phyloP scores from a whole-genome alignment of 2,797 vertebrate species.

The Tinamus major region DNA sequence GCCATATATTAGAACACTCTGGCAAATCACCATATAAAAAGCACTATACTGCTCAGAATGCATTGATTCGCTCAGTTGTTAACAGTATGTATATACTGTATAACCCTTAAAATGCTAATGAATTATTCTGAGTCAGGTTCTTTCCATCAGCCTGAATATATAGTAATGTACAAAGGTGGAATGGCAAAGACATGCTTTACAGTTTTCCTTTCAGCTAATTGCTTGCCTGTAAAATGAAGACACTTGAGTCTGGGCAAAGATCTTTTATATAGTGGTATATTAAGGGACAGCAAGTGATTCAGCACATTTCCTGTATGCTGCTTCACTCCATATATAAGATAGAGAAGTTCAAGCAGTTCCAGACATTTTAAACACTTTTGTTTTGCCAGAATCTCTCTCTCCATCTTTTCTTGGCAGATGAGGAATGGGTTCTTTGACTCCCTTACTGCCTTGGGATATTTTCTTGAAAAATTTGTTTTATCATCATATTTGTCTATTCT shows the following conservation, averaged over 20 bases:
- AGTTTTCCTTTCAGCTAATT: conserved; percentile 68
- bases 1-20: not conserved
- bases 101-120: conserved; percentile 30
- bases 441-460: not conserved
- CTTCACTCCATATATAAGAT: not conserved
- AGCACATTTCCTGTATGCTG: conserved; percentile 48
- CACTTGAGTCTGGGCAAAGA: conserved; percentile 42
- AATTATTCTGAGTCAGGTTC: conserved; percentile 24
- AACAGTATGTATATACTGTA: not conserved
- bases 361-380: conserved; percentile 1
- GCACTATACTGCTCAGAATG: not conserved
- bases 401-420: not conserved
- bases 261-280: conserved; percentile 32
- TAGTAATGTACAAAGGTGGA: conserved; percentile 23
- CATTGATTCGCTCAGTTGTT: not conserved
- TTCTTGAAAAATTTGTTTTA: not conserved
- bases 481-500: not conserved
- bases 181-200: conserved; percentile 57
- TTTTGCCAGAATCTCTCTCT: not conserved
- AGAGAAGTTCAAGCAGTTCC: not conserved
- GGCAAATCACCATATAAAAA: not conserved
- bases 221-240: conserved; percentile 60
- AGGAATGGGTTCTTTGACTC: not conserved
- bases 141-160: conserved; percentile 43
- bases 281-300: conserved; percentile 47